Evolutionary conservation across 1,140 invertebrate species (phyloP).

Genomic region (Diorhabda elongata): DNA sequence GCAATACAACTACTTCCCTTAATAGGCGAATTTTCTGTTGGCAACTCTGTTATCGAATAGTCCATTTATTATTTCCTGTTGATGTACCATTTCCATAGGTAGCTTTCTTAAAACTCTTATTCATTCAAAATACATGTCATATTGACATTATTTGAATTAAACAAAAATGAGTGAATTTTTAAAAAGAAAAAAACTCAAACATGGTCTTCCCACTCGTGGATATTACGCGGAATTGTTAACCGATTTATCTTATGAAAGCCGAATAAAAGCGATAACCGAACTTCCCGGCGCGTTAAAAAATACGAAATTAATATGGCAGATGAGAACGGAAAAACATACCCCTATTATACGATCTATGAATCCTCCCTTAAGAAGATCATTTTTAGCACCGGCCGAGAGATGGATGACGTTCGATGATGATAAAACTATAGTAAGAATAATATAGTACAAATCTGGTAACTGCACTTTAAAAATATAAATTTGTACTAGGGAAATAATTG

Average conservation of each 20-base stretch:
- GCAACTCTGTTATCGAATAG: too few species aligned
- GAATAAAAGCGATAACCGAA: slow-evolving; percentile 12
- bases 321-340: slow-evolving; percentile 48
- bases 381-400: slow-evolving; percentile 52
- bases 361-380: slow-evolving; percentile 43
- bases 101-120: too few species aligned
- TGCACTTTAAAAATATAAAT: too few species aligned
- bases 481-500: too few species aligned
- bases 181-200: slow-evolving; percentile 1
- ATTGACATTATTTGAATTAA: neutral
- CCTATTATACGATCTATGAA: slow-evolving; percentile 49
- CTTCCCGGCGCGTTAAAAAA: slow-evolving; percentile 40
- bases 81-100: too few species aligned
- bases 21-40: too few species aligned
- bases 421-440: slow-evolving; percentile 51
- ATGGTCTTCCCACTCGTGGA: slow-evolving; percentile 16
- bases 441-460: too few species aligned
- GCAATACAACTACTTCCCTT: too few species aligned
- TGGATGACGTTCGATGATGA: slow-evolving; percentile 58
- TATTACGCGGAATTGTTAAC: slow-evolving; percentile 28
- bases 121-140: too few species aligned
- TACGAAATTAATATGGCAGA: slow-evolving; percentile 43
- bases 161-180: neutral
- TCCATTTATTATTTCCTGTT: too few species aligned
- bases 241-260: slow-evolving; percentile 13